Conservation (phyloP, 2,888 invertebrate genomes). For the Apantesis nais region DNA sequence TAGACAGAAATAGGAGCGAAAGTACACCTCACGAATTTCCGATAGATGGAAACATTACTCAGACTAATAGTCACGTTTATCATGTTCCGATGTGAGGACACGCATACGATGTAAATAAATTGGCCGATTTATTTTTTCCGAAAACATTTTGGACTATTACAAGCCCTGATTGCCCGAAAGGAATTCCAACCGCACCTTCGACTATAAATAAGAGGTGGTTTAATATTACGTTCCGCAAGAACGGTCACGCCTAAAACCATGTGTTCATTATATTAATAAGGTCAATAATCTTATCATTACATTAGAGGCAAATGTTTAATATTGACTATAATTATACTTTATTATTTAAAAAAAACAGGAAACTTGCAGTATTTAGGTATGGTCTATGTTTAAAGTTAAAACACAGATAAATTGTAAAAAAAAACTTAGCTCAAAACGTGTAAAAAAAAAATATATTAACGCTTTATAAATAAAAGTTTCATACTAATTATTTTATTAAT, state of each 20-base stretch:
- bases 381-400: no score
- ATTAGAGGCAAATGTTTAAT: neutral
- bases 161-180: conserved; percentile 8
- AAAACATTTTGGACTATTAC: conserved; percentile 34
- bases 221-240: conserved; percentile 26
- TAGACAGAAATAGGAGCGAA: conserved; percentile 31
- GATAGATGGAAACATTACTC: conserved; percentile 52
- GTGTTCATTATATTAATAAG: conserved; percentile 16
- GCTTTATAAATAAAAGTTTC: no score
- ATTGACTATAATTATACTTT: neutral
- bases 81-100: conserved; percentile 43
- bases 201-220: conserved; percentile 26
- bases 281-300: conserved; percentile 12
- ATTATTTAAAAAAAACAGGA: no score
- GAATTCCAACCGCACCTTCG: conserved; percentile 33
- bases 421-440: no score
- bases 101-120: conserved; percentile 51
- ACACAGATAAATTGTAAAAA: no score
- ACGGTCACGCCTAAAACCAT: conserved; percentile 14
- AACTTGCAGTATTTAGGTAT: no score
- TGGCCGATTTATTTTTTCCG: conserved; percentile 44
- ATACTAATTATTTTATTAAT: no score
- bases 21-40: conserved; percentile 44
- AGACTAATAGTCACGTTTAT: conserved; percentile 47
- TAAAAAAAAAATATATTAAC: no score